Conservation (phyloP, 2,888 invertebrate genomes). For the Tipula confusa region DNA sequence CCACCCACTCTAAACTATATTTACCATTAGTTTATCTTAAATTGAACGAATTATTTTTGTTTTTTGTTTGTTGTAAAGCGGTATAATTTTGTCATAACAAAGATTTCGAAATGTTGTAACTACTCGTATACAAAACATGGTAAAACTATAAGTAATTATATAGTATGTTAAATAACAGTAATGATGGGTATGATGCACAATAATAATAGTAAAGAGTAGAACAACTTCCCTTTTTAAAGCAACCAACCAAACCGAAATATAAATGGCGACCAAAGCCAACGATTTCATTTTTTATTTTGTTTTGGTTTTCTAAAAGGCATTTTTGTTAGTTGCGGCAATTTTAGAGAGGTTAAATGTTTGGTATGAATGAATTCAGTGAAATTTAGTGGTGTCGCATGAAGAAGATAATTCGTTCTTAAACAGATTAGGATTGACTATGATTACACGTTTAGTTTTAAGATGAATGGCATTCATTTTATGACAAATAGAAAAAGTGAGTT, state of each 20-base stretch:
- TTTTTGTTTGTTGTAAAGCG: background rate
- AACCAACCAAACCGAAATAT: background rate
- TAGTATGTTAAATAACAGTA: background rate
- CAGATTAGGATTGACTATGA: too few species aligned
- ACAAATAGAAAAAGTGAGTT: too few species aligned
- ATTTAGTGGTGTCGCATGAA: too few species aligned
- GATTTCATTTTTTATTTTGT: background rate
- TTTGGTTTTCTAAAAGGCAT: background rate
- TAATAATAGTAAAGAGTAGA: background rate
- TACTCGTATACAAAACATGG: background rate
- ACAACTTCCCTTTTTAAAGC: background rate
- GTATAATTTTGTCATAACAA: constrained; percentile 1
- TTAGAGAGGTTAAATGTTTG: too few species aligned
- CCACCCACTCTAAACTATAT: background rate
- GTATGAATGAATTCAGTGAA: too few species aligned
- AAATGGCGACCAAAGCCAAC: constrained; percentile 3
- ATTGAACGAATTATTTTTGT: background rate
- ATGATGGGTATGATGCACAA: constrained; percentile 9
- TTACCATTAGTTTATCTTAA: constrained; percentile 9
- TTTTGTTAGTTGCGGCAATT: too few species aligned
- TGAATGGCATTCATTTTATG: too few species aligned
- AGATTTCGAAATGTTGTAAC: background rate
- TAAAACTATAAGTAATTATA: background rate
- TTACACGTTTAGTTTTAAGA: too few species aligned
- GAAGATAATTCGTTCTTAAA: too few species aligned